These are phyloP conservation scores for Kradibia gibbosae DNA, from an alignment of 1,140 invertebrate species.

Conservation along the genomic window DNA sequence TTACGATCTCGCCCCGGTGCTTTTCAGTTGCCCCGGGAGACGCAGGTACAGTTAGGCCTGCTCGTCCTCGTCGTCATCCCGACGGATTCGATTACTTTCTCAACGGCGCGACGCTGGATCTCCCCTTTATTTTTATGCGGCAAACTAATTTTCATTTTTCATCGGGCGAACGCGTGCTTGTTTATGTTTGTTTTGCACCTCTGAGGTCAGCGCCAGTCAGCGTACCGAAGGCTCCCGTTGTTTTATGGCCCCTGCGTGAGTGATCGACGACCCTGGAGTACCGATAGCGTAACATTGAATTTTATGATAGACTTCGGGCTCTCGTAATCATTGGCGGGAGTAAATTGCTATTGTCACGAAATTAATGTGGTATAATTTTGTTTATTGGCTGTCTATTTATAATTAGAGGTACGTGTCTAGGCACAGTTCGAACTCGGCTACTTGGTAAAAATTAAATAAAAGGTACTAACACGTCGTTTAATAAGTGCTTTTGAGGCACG, in stretches of 20 bases:
- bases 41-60: not conserved
- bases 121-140: not conserved
- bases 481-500: not conserved
- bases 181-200: conserved; percentile 20
- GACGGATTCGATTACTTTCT: conserved; percentile 12
- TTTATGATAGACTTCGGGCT: not conserved
- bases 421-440: not conserved
- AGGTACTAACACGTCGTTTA: not conserved
- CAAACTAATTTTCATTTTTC: conserved; percentile 9
- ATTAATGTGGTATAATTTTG: conserved; percentile 1
- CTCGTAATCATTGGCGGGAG: not conserved
- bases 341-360: conserved; percentile 15
- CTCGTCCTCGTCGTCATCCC: not conserved
- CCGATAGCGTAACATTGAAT: conserved; percentile 16
- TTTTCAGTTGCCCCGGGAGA: conserved; percentile 10
- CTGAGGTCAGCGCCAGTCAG: not conserved
- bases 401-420: not conserved
- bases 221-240: not conserved
- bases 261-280: not conserved
- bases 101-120: not conserved
- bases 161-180: not conserved
- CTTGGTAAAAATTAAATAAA: not conserved
- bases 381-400: not conserved
- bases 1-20: conserved; percentile 8
- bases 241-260: not conserved